Percentiles rank a stretch among this genome's conserved stretches.
phyloP scores from a whole-genome alignment of 1,140 invertebrate genomes.

The Drosophila orena region DNA sequence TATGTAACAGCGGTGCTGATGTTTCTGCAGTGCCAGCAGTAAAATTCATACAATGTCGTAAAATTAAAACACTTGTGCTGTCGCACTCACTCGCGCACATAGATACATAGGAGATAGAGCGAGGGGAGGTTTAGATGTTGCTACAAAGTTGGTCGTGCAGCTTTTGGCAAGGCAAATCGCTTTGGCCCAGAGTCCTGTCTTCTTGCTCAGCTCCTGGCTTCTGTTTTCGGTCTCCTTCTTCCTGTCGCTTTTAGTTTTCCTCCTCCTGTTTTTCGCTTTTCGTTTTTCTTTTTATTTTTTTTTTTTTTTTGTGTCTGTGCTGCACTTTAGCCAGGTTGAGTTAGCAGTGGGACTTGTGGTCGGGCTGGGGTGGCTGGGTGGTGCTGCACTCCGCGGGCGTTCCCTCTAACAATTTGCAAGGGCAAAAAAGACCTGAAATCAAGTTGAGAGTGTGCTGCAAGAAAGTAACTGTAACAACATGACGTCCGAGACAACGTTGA shows the following conservation, averaged over 20 bases:
- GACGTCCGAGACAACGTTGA: conserved; percentile 62
- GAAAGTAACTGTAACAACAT: conserved; percentile 78
- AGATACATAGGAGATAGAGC: conserved; percentile 2
- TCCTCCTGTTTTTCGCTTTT: conserved; percentile 1
- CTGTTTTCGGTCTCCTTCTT: conserved; percentile 25
- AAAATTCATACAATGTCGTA: conserved; percentile 84
- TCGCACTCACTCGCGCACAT: conserved; percentile 42
- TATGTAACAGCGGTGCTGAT: conserved; percentile 82
- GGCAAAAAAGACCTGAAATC: conserved; percentile 33
- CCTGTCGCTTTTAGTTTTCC: conserved; percentile 18
- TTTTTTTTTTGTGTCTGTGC: conserved; percentile 41
- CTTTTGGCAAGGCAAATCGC: conserved; percentile 80
- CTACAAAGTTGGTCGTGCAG: conserved; percentile 78
- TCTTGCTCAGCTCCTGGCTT: conserved; percentile 30
- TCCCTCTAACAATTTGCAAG: conserved; percentile 72
- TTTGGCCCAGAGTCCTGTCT: conserved; percentile 52
- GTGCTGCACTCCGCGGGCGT: conserved; percentile 45
- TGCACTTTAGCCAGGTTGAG: conserved; percentile 54
- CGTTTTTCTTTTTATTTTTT: not conserved
- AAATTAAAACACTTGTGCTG: conserved; percentile 84
- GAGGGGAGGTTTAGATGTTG: conserved; percentile 39
- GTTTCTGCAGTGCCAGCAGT: conserved; percentile 83
- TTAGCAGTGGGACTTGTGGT: conserved; percentile 10
- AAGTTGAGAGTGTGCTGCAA: conserved; percentile 65
- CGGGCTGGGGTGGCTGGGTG: not conserved